Conservation (phyloP, 2,888 invertebrate species). For the Flexamia atlantica region DNA sequence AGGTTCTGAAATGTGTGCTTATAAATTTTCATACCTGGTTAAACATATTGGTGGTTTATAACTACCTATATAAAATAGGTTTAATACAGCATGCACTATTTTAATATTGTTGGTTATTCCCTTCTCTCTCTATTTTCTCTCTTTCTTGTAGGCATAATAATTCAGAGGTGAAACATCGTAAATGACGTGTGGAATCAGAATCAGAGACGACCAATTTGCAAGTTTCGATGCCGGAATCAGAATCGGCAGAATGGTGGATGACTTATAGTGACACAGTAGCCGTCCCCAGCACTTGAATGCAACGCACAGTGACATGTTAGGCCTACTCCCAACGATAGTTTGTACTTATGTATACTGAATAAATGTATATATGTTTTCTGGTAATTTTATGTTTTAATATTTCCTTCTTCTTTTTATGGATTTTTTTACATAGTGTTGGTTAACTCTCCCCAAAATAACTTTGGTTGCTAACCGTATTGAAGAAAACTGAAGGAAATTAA, state of each 20-base stretch:
- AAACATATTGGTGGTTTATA: too few relatives aligned
- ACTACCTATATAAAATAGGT: too few relatives aligned
- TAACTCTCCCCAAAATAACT: too few relatives aligned
- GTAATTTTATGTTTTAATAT: neutral
- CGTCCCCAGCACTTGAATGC: neutral
- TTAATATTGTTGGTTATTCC: neutral
- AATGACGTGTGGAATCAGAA: neutral
- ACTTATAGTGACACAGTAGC: slow-evolving; percentile 1
- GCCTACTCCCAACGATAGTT: neutral
- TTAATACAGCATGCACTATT: too few relatives aligned
- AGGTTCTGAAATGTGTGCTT: too few relatives aligned
- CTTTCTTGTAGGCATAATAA: slow-evolving; percentile 34
- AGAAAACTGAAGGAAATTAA: too few relatives aligned
- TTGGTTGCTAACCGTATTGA: too few relatives aligned
- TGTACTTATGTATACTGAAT: neutral
- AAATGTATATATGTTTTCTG: slow-evolving; percentile 1
- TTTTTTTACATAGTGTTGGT: too few relatives aligned
- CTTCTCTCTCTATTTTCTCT: slow-evolving; percentile 18
- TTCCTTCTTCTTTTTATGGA: too few relatives aligned
- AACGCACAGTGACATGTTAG: neutral
- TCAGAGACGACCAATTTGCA: neutral
- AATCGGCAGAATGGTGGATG: slow-evolving; percentile 9
- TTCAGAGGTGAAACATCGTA: slow-evolving; percentile 16
- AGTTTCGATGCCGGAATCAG: neutral
- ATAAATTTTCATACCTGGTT: too few relatives aligned